phyloP scores from a whole-genome alignment of 2,113 vertebrate species.

The Carollia perspicillata region DNA sequence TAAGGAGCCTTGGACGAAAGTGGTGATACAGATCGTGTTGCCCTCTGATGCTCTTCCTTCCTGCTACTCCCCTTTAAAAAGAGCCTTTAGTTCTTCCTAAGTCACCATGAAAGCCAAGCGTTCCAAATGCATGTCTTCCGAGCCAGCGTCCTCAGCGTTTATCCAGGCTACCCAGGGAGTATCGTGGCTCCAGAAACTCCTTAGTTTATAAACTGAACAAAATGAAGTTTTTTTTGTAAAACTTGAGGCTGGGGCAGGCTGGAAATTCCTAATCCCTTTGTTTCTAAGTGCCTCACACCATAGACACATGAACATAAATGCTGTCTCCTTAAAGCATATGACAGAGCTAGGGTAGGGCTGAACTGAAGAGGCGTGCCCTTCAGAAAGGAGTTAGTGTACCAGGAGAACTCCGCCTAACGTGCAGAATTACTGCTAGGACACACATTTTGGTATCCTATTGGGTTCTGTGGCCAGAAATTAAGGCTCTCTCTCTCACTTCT shows the following conservation, averaged over 20 bases:
- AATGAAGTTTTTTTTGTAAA: conserved; percentile 9
- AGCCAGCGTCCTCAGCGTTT: not conserved
- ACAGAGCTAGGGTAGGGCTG: not conserved
- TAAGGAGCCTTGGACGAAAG: not conserved
- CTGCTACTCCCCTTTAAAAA: not conserved
- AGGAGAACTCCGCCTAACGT: not conserved
- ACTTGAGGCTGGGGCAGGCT: not conserved
- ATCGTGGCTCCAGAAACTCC: not conserved
- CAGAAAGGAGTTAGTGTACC: not conserved
- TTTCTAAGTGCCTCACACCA: not conserved
- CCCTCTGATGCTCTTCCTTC: not conserved
- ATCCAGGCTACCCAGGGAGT: not conserved
- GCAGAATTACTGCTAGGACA: not conserved
- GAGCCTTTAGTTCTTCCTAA: not conserved
- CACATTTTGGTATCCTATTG: not conserved
- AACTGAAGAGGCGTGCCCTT: not conserved
- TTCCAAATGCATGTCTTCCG: not conserved
- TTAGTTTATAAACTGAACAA: not conserved
- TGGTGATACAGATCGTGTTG: not conserved
- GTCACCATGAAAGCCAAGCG: not conserved
- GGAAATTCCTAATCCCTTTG: not conserved
- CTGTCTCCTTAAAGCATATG: not conserved
- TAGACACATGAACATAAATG: not conserved
- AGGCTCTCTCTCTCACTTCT: not conserved
- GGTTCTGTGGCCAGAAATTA: not conserved